These are phyloP conservation scores for Gadus chalcogrammus DNA, from an alignment of 2,113 vertebrate species.

Conservation along the genomic window DNA sequence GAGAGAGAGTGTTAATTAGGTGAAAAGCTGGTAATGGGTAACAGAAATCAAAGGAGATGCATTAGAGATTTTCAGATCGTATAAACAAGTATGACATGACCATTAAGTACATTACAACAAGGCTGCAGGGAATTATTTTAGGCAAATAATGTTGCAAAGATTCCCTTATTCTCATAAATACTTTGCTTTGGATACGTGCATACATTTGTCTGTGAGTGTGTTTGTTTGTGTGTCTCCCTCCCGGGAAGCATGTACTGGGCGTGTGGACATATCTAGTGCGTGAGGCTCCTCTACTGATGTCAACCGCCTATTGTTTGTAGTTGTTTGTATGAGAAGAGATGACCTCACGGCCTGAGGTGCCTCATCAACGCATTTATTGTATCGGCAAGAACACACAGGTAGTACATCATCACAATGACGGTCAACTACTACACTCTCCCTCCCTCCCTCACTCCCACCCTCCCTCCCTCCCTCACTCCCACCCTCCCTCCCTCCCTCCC, in stretches of 20 bases:
- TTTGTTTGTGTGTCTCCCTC: neutral
- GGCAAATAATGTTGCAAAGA: no score
- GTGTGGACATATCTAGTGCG: neutral
- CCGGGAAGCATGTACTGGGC: no score
- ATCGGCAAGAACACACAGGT: no score
- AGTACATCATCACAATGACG: no score
- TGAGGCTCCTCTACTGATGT: neutral
- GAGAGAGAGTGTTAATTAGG: no score
- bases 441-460: conserved; percentile 10
- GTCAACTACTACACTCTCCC: neutral
- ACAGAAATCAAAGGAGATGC: neutral
- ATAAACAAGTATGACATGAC: conserved; percentile 37
- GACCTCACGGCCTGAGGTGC: no score
- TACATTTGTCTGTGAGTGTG: conserved; percentile 36
- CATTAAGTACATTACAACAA: conserved; percentile 44
- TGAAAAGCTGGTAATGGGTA: no score
- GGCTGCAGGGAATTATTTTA: conserved; percentile 35
- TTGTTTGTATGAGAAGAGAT: no score
- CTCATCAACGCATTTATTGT: no score
- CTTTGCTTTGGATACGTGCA: conserved; percentile 39
- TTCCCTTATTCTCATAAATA: no score
- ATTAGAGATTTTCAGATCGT: conserved; percentile 30
- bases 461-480: conserved; percentile 2
- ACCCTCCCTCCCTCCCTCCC: neutral
- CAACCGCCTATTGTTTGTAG: no score